phyloP scores from a whole-genome alignment of 2,888 invertebrate genomes.

The Acleris emargana region DNA sequence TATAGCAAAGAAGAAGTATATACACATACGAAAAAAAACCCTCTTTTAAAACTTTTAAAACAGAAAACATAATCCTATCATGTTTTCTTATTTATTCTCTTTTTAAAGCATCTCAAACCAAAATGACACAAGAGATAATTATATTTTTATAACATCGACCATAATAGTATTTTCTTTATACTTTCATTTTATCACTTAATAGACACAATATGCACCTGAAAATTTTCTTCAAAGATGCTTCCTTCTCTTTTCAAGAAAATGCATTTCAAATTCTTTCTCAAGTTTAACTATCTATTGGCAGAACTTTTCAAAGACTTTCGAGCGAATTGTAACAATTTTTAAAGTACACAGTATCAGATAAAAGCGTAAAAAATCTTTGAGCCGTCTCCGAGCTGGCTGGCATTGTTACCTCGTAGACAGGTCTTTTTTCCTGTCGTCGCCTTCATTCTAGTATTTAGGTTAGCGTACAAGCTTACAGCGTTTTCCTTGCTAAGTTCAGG shows the following conservation, averaged over 20 bases:
- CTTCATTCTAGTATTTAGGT: slow-evolving; percentile 14
- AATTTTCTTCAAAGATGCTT: no score
- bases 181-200: no score
- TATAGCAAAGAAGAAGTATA: no score
- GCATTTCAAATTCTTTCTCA: slow-evolving; percentile 22
- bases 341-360: slow-evolving; percentile 37
- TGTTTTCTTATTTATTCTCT: no score
- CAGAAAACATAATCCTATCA: no score
- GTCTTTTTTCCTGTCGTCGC: slow-evolving; percentile 33
- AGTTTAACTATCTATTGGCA: slow-evolving; percentile 33
- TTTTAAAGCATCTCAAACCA: no score
- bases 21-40: no score
- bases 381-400: slow-evolving; percentile 25
- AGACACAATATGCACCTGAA: no score
- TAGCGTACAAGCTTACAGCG: slow-evolving; percentile 9
- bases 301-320: slow-evolving; percentile 30
- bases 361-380: slow-evolving; percentile 36
- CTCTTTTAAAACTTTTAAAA: no score
- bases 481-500: neutral
- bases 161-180: neutral
- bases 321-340: slow-evolving; percentile 36
- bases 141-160: no score
- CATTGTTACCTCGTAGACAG: slow-evolving; percentile 36
- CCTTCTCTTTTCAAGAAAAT: slow-evolving; percentile 16
- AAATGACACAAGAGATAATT: no score